phyloP scores from a whole-genome alignment of 2,888 invertebrate species.

The Seira musarum region DNA sequence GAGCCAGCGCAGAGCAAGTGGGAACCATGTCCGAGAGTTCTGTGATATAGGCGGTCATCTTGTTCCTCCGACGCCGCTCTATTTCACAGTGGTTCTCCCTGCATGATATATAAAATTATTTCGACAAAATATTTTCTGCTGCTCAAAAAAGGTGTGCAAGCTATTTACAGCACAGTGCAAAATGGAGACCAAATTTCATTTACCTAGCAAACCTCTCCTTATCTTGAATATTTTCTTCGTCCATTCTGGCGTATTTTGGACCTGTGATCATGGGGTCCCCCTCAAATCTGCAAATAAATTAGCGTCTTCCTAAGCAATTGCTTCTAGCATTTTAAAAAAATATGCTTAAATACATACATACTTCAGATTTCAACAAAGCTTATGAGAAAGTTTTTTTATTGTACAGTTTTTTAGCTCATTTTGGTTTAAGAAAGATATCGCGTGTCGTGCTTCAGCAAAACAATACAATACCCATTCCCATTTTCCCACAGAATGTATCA shows the following conservation, averaged over 20 bases:
- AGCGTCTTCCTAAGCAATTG: no score
- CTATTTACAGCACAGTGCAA: constrained; percentile 47
- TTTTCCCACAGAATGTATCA: constrained; percentile 41
- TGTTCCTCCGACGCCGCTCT: constrained; percentile 97
- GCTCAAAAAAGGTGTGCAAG: constrained; percentile 28
- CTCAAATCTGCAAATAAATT: constrained; percentile 58
- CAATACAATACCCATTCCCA: constrained; percentile 21
- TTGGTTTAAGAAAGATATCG: background rate
- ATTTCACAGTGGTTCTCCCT: constrained; percentile 99
- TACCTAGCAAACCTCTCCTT: constrained; percentile 97
- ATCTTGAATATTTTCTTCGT: constrained; percentile 95
- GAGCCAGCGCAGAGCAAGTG: constrained; percentile 94
- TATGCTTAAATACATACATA: no score
- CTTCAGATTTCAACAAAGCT: no score
- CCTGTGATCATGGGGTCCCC: constrained; percentile 55
- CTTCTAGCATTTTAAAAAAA: no score
- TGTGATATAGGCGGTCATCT: constrained; percentile 99
- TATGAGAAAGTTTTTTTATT: no score
- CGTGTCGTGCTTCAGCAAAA: constrained; percentile 37
- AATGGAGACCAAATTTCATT: constrained; percentile 71
- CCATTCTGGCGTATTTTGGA: constrained; percentile 88
- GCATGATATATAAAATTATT: constrained; percentile 74
- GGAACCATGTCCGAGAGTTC: constrained; percentile 99
- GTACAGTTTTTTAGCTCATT: no score
- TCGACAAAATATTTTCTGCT: constrained; percentile 69